Evolutionary conservation across 2,888 invertebrate species (phyloP), one percentile per base, ranked within the genome.

Genomic region (Protophormia terraenovae): DNA sequence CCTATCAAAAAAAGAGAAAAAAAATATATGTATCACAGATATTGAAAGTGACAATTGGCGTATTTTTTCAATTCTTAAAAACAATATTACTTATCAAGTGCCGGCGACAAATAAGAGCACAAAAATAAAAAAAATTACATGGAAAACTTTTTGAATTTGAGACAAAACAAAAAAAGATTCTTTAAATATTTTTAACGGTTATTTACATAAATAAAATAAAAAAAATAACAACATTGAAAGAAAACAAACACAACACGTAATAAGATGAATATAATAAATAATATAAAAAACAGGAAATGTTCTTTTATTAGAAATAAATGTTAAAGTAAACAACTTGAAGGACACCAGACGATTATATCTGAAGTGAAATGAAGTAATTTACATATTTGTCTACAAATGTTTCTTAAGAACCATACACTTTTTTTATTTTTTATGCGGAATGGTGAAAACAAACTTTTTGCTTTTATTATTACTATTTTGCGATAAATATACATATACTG

Each of bases 41-140:
- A 22, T 22, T 62, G 62, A 62, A 38, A 62, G 62, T 62, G 62
- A 38, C 35, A 62, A 62, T 62, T 62, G 62, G 38, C 62, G 22
- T 62, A 62, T 38, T 35, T 62, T 62, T 1, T 12, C 35, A 62
- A 62, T 62, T n/a, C 32, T 38, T 22, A 35, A 62, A 22, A 38
- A 62, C 14, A 19, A 19, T 38, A 38, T 6, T 38, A 24, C n/a
- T 14, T 24, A 58, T 8, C n/a, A 32, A 32, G 32, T 19, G 8
- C 8, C 16, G 27, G 19, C 19, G 8, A 47, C 47, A 47, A 47
- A 47, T 14, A 47, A 47, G 5, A 7, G 47, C 7, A 19, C 14
- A 45, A 19, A 47, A 19, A 19, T 45, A 2, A 2, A 47, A 19
- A 47, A 0, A 47, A 2, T 12, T 2, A n/a, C n/a, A n/a, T n/a